phyloP scores from a whole-genome alignment of 2,113 vertebrate genomes.

The Pangasianodon hypophthalmus region DNA sequence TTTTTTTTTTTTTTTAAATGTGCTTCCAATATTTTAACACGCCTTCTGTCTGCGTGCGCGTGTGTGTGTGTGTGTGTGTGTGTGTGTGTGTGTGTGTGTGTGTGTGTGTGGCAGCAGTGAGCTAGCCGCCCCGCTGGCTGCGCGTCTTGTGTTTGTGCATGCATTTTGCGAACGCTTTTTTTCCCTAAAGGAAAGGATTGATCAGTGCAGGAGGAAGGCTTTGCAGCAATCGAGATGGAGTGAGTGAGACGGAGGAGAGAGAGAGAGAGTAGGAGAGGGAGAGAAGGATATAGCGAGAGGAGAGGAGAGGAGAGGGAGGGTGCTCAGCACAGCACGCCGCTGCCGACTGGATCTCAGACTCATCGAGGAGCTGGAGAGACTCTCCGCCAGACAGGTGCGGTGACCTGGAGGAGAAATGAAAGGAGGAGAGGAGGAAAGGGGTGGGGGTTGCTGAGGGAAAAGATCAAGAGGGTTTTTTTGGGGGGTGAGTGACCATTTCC shows the following conservation, averaged over 20 bases:
- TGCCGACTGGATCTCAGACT: slow-evolving; percentile 72
- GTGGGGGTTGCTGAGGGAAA: slow-evolving; percentile 26
- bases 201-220: slow-evolving; percentile 51
- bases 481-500: slow-evolving; percentile 46
- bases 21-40: slow-evolving; percentile 44
- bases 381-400: slow-evolving; percentile 45
- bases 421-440: slow-evolving; percentile 26
- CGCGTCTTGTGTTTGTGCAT: neutral
- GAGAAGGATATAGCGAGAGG: slow-evolving; percentile 12
- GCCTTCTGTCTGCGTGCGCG: slow-evolving; percentile 9
- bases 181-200: slow-evolving; percentile 49
- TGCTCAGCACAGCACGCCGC: slow-evolving; percentile 63
- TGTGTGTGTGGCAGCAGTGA: neutral
- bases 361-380: slow-evolving; percentile 67
- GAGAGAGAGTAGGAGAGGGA: slow-evolving; percentile 16
- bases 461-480: slow-evolving; percentile 26
- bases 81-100: neutral
- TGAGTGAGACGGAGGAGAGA: slow-evolving; percentile 15
- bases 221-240: slow-evolving; percentile 37
- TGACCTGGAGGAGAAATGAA: slow-evolving; percentile 51
- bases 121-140: slow-evolving; percentile 14
- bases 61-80: neutral
- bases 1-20: neutral
- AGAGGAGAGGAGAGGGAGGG: slow-evolving; percentile 31
- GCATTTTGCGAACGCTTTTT: slow-evolving; percentile 14